phyloP scores from a whole-genome alignment of 1,140 invertebrate species.

The Melanaphis sacchari region DNA sequence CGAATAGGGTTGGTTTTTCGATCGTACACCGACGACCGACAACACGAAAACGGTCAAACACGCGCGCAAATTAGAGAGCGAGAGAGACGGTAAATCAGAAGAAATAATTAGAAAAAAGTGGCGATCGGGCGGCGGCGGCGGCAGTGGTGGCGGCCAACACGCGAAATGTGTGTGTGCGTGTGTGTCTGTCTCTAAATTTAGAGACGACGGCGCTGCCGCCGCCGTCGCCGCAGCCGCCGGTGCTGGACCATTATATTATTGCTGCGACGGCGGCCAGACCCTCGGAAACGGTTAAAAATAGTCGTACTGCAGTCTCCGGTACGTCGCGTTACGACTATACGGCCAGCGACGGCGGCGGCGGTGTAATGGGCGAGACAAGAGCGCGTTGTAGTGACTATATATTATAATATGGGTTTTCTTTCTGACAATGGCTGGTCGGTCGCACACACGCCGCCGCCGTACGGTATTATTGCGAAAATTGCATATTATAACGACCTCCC shows the following conservation, averaged over 20 bases:
- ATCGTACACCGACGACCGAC: neutral
- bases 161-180: neutral
- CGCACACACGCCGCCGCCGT: neutral
- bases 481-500: neutral
- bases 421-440: neutral
- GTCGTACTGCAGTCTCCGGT: neutral
- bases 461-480: slow-evolving; percentile 1
- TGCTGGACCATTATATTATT: slow-evolving; percentile 36
- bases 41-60: neutral
- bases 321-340: neutral
- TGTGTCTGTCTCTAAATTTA: slow-evolving; percentile 44
- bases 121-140: neutral
- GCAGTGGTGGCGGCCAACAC: neutral
- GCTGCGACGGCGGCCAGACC: neutral
- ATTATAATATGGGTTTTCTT: slow-evolving; percentile 25
- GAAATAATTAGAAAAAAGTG: neutral
- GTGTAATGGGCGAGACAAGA: neutral
- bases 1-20: neutral
- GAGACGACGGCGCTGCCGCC: slow-evolving; percentile 2
- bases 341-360: neutral
- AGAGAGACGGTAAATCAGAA: neutral
- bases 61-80: neutral
- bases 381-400: neutral
- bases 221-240: neutral
- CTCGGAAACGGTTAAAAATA: slow-evolving; percentile 25